phyloP scores from a whole-genome alignment of 92 coral and sea anemone genomes.

The Bergia sp. region DNA sequence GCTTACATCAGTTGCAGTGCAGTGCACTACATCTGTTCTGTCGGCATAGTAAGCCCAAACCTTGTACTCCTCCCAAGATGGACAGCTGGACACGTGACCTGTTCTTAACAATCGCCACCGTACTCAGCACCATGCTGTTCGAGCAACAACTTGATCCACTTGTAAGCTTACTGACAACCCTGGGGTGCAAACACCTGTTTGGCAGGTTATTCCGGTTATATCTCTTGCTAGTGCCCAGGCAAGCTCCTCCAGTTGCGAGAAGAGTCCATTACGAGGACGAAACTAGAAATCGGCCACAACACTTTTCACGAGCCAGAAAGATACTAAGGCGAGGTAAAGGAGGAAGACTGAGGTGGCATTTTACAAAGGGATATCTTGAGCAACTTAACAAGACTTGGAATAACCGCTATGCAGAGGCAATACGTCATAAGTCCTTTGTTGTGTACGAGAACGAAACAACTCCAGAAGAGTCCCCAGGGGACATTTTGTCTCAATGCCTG shows the following conservation, averaged over 20 bases:
- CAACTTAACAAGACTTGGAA: conserved; percentile 36
- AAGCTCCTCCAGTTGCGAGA: background rate
- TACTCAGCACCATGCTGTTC: background rate
- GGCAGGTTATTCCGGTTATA: background rate
- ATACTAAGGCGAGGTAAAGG: background rate
- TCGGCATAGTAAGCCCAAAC: background rate
- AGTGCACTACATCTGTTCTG: no score
- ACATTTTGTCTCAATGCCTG: background rate
- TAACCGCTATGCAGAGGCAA: conserved; percentile 11
- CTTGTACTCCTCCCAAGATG: background rate
- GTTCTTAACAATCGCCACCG: background rate
- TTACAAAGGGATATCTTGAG: conserved; percentile 18
- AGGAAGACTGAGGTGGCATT: conserved; percentile 3
- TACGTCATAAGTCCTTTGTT: conserved; percentile 1
- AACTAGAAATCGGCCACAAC: background rate
- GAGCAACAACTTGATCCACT: background rate
- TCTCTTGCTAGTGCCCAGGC: background rate
- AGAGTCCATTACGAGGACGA: conserved; percentile 38
- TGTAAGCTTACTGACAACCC: background rate
- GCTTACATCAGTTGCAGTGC: no score
- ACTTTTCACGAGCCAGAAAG: background rate
- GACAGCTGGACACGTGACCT: conserved; percentile 19
- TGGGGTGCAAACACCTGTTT: background rate
- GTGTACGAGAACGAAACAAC: conserved; percentile 26
- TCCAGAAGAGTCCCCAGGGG: conserved; percentile 7